Evolutionary conservation across 2,113 vertebrate genomes (phyloP).

Genomic region (Hippocampus barbouri): DNA sequence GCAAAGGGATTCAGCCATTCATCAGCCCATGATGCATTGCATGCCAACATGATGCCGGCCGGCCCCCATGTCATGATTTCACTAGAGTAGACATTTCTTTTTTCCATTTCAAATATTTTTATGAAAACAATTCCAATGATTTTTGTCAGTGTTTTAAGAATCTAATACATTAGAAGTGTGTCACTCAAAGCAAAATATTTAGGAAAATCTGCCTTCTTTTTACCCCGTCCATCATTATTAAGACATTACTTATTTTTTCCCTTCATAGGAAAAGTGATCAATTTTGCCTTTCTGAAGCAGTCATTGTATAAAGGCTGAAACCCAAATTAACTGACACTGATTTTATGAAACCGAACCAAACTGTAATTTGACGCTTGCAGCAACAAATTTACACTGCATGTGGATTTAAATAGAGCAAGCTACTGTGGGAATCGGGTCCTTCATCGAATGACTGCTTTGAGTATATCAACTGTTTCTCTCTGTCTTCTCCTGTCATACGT

Average conservation of each 20-base stretch:
- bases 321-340: not conserved
- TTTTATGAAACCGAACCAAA: not conserved
- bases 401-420: not conserved
- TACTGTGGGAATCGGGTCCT: conserved; percentile 28
- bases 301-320: conserved; percentile 52
- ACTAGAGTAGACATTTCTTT: not conserved
- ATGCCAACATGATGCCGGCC: not conserved
- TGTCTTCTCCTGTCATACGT: conserved; percentile 28
- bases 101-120: conserved; percentile 1
- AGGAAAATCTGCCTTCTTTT: not conserved
- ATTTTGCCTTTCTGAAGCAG: conserved; percentile 49
- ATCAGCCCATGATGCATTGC: not conserved
- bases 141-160: not conserved
- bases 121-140: conserved; percentile 3
- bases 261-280: conserved; percentile 41
- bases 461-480: conserved; percentile 33
- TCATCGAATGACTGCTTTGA: conserved; percentile 50
- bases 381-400: not conserved
- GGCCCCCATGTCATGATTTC: not conserved
- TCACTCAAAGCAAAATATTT: conserved; percentile 66
- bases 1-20: not conserved
- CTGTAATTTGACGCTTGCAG: not conserved
- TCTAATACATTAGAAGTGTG: conserved; percentile 36
- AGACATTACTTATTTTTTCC: conserved; percentile 30
- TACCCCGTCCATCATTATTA: not conserved